Base-by-base conservation (phyloP, 2,888 invertebrate genomes). In the Julus scanicus region DNA sequence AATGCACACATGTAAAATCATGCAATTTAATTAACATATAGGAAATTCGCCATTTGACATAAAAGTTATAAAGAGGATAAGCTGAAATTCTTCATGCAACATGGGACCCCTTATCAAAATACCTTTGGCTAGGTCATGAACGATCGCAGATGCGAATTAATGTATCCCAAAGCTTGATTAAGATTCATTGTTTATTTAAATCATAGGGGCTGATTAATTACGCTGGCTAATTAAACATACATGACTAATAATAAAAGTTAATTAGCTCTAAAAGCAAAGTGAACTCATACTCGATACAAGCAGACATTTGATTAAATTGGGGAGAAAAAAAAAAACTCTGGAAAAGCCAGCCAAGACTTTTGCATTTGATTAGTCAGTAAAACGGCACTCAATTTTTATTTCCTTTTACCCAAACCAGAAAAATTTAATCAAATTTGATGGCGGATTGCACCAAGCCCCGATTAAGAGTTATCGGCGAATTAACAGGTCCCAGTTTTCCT, bases 111-210 rank as follows among this genome's bases (percentile, higher is more conserved):
- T 44, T 44, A 44, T 44, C 44, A 44, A 44, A 44, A 44, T 44
- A 44, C 44, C 8, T 44, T 44, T 44, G 44, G 44, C 8, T 44
- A 44, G 44, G 44, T 44, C 44, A 44, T 44, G 44, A 44, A 44
- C 44, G 8, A 29, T 29, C 29, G 29, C 29, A 29, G 29, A 6
- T n/a, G 63, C 63, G 63, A 53, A 53, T n/a, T 63, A 17, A 63
- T 6, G 17, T n/a, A 63, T 6, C 17, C n/a, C 17, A 63, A 17
- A 6, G n/a, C n/a, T 63, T 63, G 63, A 63, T 63, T 63, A 63
- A 63, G 63, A 63, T n/a, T 63, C 63, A 63, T 63, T 63, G 63
- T 63, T 63, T 63, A 63, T 63, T 63, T 63, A 63, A 63, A 63
- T 63, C 63, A 63, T 63, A 63, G 17, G 63, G 63, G 63, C 63